phyloP scores from a whole-genome alignment of 2,113 vertebrate species.

The Dipodomys merriami region DNA sequence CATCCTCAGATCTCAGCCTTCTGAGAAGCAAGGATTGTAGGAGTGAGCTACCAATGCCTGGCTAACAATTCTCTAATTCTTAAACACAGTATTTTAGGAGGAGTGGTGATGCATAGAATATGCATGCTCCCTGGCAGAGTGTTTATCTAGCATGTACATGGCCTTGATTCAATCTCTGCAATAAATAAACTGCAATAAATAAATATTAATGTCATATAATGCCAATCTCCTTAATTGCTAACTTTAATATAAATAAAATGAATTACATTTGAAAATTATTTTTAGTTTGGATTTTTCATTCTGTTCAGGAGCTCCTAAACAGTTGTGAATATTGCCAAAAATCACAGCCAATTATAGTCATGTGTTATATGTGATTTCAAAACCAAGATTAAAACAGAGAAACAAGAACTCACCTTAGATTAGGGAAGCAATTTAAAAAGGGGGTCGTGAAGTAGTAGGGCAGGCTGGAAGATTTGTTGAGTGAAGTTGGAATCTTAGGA shows the following conservation, averaged over 20 bases:
- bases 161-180: neutral
- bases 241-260: slow-evolving; percentile 17
- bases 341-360: neutral
- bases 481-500: neutral
- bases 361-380: slow-evolving; percentile 18
- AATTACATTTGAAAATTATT: neutral
- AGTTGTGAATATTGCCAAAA: slow-evolving; percentile 23
- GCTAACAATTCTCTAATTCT: neutral
- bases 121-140: neutral
- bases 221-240: neutral
- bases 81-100: neutral
- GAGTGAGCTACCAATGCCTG: no score
- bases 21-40: no score
- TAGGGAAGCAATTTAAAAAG: neutral
- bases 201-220: neutral
- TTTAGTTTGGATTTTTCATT: neutral
- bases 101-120: no score
- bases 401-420: neutral
- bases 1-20: no score
- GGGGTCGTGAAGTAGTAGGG: neutral
- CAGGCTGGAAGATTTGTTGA: neutral
- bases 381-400: slow-evolving; percentile 24
- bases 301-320: slow-evolving; percentile 25
- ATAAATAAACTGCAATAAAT: neutral
- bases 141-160: neutral